Base-by-base conservation (phyloP, 2,888 invertebrate genomes). In the Acrobasis suavella region DNA sequence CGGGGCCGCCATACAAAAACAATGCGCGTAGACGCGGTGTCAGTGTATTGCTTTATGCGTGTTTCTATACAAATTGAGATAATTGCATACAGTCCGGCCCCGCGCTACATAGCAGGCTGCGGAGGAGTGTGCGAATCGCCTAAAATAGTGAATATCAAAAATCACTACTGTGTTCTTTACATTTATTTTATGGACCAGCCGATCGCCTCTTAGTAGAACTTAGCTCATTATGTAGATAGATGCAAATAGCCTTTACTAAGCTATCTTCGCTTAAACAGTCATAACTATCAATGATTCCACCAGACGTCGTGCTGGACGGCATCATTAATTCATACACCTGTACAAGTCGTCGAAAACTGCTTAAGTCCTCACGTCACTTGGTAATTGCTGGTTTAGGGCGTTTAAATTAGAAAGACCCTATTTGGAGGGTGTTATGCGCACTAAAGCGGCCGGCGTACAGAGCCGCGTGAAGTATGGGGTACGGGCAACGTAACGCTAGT, bases 401-500 rank as follows among this genome's bases (percentile, higher is more conserved):
- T 83, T 91, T 91, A 91, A 91, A 92, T 91, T 91, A 91, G 86
- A 77, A 80, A 82, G 81, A 79, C 81, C 81, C 86, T 84, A 86
- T 89, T 87, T 75, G 75, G 81, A 85, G 89, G 89, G 88, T 87
- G 82, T 83, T 86, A 89, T 85, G 86, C 74, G 85, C 86, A 81
- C 85, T 89, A 83, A 89, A 88, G 83, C 80, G 82, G 67, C 70
- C 71, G 64, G 73, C 71, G 63, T 73, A 74, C 71, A 64, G 75
- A 71, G 72, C 64, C 80, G 82, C 82, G 86, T 88, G 87, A 89
- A 88, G 86, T 89, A 89, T 84, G 80, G 80, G 75, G 86, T 89
- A 89, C 84, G 80, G 80, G 75, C 80, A 66, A 76, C 75, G 78
- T 75, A 71, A 71, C 72, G 67, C 77, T 76, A 71, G 74, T 71